Evolutionary conservation across 2,113 vertebrate genomes (phyloP).

Genomic region (Elaphurus davidianus): DNA sequence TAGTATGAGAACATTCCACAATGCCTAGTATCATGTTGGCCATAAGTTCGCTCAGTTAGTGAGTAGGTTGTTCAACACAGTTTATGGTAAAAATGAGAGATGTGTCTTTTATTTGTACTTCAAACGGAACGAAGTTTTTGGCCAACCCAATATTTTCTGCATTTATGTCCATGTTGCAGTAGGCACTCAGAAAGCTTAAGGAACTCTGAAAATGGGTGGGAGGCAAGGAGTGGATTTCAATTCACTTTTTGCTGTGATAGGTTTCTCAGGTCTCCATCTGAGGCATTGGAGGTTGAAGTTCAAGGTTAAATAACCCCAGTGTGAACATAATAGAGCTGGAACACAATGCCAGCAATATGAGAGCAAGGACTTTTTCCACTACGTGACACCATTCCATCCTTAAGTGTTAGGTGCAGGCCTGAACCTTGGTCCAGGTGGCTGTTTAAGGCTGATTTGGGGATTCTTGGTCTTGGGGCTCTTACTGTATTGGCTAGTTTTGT

Average conservation of each 20-base stretch:
- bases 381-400: background rate
- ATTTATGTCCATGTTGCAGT: conserved; percentile 11
- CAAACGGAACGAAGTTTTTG: background rate
- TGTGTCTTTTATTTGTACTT: background rate
- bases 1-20: conserved; percentile 57
- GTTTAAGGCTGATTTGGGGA: background rate
- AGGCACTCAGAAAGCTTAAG: background rate
- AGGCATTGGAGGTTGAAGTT: background rate
- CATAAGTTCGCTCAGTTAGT: background rate
- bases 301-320: background rate
- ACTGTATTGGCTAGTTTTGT: background rate
- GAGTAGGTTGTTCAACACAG: background rate
- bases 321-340: background rate
- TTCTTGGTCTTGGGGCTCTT: background rate
- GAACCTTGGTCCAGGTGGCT: background rate
- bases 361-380: background rate
- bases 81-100: background rate
- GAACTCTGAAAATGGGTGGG: background rate
- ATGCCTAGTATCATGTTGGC: conserved; percentile 7
- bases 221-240: background rate
- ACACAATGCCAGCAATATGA: background rate
- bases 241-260: accelerated
- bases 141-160: conserved; percentile 34
- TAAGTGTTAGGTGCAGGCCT: background rate
- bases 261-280: background rate